Evolutionary conservation across 2,113 vertebrate genomes (phyloP), one percentile per base, ranked within the genome.

Genomic region (Tupaia chinensis): DNA sequence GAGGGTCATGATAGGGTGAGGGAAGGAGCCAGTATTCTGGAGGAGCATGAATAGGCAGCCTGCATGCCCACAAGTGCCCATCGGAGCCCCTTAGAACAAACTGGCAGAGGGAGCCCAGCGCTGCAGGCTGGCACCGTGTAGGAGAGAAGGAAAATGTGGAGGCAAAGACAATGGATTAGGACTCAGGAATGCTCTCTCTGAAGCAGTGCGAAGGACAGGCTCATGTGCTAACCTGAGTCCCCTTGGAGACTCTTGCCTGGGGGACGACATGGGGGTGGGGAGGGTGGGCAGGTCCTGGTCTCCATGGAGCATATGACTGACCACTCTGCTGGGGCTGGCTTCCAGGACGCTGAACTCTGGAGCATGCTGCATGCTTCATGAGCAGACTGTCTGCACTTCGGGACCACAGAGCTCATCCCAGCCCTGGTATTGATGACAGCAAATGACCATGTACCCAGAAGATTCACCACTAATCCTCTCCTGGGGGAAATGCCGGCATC

Each of bases 381-480:
- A 66, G 54, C 0, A 58, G 27, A 80, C 1, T 0, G 1, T 0
- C 0, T 32, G 25, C 53, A 32, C 61, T 0, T 27, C 0, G 0
- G n/a, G 29, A 76, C 29, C 93, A 66, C 20, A 4, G 84, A 72
- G 29, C 83, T 96, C 93, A 88, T 72, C 44, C 32, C 10, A 44
- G 29, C 0, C 0, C 56, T 7, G 27, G 25, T 23, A 27, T 14
- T 34, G 63, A 29, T 1, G 0, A 1, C 7, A 54, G 56, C 27
- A 87, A 87, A 27, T 68, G 63, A 65, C 7, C 60, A 1, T 0
- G 0, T 6, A 9, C 25, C 10, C 3, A 12, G 32, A 44, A 85
- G 12, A 29, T 23, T 80, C 27, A 12, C 8, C 29, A 0, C 0
- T 0, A 0, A 56, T 0, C 0, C 25, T 56, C 65, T 7, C 72